Base-by-base conservation (phyloP, 1,140 invertebrate genomes). In the Psix sp. region DNA sequence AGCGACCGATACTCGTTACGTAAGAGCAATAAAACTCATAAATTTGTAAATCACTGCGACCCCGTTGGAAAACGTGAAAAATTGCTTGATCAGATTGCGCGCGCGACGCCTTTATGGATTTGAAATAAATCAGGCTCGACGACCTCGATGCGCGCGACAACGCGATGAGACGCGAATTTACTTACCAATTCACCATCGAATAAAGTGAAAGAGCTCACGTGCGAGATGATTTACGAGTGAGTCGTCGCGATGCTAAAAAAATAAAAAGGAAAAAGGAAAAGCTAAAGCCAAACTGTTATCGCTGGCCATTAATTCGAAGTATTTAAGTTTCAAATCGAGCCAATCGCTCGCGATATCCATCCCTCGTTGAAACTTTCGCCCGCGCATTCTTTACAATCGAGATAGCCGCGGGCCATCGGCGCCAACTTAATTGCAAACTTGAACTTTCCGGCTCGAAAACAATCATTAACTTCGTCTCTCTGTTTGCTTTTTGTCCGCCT, bases 171-270 rank as follows among this genome's bases (percentile, higher is more conserved):
- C 52, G 65, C 31, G 65, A 51, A 68, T 68, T 68, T 68, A 59
- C 66, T 70, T 70, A 60, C 66, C 54, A 60, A 70, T 60, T 70
- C 60, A 54, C 56, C 38, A 17, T 54, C 48, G 39, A 52, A 68
- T 68, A 59, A 68, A 51, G 52, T 21, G 56, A 39, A 48, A 60
- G 49, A 39, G 46, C 56, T 60, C 66, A 60, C 66, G 66, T 70
- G 48, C 56, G 54, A 60, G 39, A n/a, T 70, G 54, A 70, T 68
- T 68, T 59, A 68, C 24, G 9, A 18, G n/a, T n/a, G 6, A 26
- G 6, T 24, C 10, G 26, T 10, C 14, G n/a, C n/a, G n/a, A n/a
- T n/a, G n/a, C n/a, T n/a, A n/a, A n/a, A n/a, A n/a, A n/a, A n/a
- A n/a, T n/a, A n/a, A n/a, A n/a, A n/a, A n/a, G n/a, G n/a, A n/a